Base-by-base conservation (phyloP, 2,113 vertebrate species). In the Sprattus sprattus region DNA sequence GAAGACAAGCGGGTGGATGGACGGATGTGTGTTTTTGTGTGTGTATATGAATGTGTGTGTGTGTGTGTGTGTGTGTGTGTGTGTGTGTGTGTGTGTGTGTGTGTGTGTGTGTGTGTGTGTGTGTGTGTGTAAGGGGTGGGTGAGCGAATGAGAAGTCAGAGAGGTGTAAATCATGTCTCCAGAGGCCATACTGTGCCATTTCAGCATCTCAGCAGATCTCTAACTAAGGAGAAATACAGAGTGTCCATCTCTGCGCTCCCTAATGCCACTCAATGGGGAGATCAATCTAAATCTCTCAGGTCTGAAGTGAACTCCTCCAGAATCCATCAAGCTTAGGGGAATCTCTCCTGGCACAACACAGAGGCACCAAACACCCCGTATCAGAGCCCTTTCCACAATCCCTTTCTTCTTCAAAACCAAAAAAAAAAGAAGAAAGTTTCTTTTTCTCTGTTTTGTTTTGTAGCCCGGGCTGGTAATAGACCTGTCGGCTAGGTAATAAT, bases 401-500 rank as follows among this genome's bases (percentile, higher is more conserved):
- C n/a, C n/a, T 28, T 71, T 25, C 64, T 71, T 25, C 64, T 28
- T 28, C 64, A 71, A 71, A 71, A 71, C 64, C n/a, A n/a, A 28
- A 25, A 32, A 71, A 45, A 32, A 75, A 15, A 1, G 13, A 45
- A 84, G 84, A 82, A 86, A 90, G 87, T 93, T 93, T 89, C 71
- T 87, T 45, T 84, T 50, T 75, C 64, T 89, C 85, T 92, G 92
- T 86, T 45, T 82, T 90, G 52, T 87, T 91, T 85, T 86, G 85
- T 83, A 90, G 90, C 91, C 91, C 89, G 81, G 87, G 87, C 89
- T 92, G 92, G 93, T 95, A 94, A 95, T 95, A 91, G 93, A 94
- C 93, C 93, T 94, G 93, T 93, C 92, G 81, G 90, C 86, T 91
- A 88, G 82, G 90, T 95, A 94, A 94, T 93, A 91, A 91, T 95